Evolutionary conservation across 2,888 invertebrate genomes (phyloP), one percentile per base, ranked within the genome.

Genomic region (Leuctra nigra): DNA sequence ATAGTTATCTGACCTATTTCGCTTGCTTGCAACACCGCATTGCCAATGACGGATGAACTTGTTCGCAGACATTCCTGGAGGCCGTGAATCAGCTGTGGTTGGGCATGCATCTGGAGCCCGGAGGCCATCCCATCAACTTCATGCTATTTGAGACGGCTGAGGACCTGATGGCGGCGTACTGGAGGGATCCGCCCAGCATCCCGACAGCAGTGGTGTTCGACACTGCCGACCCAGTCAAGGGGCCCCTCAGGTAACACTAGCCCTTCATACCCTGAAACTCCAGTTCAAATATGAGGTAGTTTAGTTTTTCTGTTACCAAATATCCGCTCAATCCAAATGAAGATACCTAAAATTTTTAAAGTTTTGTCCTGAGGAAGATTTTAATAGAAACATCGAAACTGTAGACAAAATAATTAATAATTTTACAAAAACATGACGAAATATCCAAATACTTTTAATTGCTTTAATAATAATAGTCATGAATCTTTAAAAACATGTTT

Each of bases 121-220:
- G 73, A 20, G 76, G 77, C 64, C 74, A 76, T 57, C 77, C 80
- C 11, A 78, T 87, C 65, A 76, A 76, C 63, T 87, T 86, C 78
- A 71, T 80, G 59, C 76, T 79, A 55, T 86, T 81, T 70, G 77
- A 80, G 63, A 78, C 81, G 61, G 79, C 79, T 61, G 81, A 82
- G 41, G 84, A 84, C 53, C 75, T 88, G 53, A 77, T 84, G 63
- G 80, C 81, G 36, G 82, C 81, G 0, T 88, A 87, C 68, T 82
- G 82, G 78, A 76, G 75, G 60, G 77, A 83, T 66, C 80, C 83
- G 1, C 73, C 72, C 61, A 76, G 78, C 63, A 83, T 87, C 63
- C 84, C 84, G n/a, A 75, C 87, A 47, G 84, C 86, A 13, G 78
- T 87, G 54, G 80, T 86, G 64, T 86, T 87, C 67, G 78, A 82